Percentiles rank a stretch among this genome's conserved stretches.
phyloP scores from a whole-genome alignment of 1,140 invertebrate genomes.

The Hirudo medicinalis region DNA sequence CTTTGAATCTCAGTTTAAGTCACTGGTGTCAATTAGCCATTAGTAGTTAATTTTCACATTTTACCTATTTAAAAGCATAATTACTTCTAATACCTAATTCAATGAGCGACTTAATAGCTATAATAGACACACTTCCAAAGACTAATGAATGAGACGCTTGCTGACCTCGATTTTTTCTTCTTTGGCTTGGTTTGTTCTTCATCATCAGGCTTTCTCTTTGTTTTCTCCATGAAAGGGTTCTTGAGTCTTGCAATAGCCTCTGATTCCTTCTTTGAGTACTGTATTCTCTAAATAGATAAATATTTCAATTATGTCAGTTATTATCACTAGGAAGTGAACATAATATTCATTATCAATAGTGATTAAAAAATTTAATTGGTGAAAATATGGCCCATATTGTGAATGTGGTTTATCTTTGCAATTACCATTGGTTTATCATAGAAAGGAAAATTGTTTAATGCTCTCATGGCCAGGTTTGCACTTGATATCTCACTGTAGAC shows the following conservation, averaged over 20 bases:
- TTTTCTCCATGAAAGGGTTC: conserved; percentile 10
- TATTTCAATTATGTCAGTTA: background rate
- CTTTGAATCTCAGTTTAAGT: too few species aligned
- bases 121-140: background rate
- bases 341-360: too few species aligned
- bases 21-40: too few species aligned
- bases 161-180: conserved; percentile 14
- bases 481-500: conserved; percentile 17
- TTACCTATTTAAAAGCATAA: too few species aligned
- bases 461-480: conserved; percentile 15
- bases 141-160: background rate
- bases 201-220: conserved; percentile 17
- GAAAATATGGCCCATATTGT: too few species aligned
- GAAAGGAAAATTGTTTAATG: conserved; percentile 16
- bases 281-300: conserved; percentile 15
- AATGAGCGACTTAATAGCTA: too few species aligned
- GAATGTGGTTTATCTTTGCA: too few species aligned
- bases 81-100: too few species aligned
- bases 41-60: too few species aligned
- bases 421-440: conserved; percentile 17
- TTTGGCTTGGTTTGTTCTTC: conserved; percentile 17
- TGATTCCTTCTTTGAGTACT: conserved; percentile 20
- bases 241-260: conserved; percentile 12
- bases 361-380: too few species aligned
- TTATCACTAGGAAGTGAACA: too few species aligned